A percentile compares a stretch with the other conserved stretches of the same genome.
phyloP scores from a whole-genome alignment of 2,797 vertebrate genomes.

The Anomalospiza imberbis region DNA sequence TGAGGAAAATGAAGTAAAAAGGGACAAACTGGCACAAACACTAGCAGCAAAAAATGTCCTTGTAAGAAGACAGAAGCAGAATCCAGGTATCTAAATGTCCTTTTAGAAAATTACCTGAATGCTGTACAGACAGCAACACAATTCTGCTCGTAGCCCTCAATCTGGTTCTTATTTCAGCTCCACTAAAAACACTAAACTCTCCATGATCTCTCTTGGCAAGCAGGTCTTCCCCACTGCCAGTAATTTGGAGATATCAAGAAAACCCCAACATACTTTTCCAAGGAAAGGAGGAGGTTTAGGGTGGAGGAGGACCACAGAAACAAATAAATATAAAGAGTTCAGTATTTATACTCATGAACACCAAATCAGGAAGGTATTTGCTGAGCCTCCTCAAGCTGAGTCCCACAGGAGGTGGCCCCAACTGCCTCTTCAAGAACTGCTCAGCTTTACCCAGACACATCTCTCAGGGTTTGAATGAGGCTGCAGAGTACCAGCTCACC shows the following conservation, averaged over 20 bases:
- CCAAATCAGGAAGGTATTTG: accelerated
- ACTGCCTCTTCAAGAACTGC: background rate
- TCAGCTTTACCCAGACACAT: accelerated
- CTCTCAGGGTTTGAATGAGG: background rate
- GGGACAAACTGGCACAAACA: background rate
- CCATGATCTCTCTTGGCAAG: background rate
- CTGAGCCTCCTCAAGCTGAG: background rate
- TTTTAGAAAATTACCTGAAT: background rate
- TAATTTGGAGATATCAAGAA: background rate
- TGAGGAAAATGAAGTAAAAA: background rate
- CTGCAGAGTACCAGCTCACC: background rate
- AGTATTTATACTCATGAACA: background rate
- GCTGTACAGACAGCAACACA: background rate
- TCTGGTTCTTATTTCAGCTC: conserved; percentile 7
- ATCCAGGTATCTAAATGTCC: background rate
- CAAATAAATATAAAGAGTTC: background rate
- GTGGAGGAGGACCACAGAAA: background rate
- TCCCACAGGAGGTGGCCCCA: background rate
- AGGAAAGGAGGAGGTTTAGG: background rate
- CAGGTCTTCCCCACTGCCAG: background rate
- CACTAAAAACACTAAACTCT: background rate
- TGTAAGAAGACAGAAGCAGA: background rate
- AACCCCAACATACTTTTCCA: background rate
- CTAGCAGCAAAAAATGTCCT: background rate
- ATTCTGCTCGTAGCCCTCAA: background rate